These are phyloP conservation scores for Meliscaeva auricollis DNA, from an alignment of 2,888 invertebrate genomes.

Conservation along the genomic window DNA sequence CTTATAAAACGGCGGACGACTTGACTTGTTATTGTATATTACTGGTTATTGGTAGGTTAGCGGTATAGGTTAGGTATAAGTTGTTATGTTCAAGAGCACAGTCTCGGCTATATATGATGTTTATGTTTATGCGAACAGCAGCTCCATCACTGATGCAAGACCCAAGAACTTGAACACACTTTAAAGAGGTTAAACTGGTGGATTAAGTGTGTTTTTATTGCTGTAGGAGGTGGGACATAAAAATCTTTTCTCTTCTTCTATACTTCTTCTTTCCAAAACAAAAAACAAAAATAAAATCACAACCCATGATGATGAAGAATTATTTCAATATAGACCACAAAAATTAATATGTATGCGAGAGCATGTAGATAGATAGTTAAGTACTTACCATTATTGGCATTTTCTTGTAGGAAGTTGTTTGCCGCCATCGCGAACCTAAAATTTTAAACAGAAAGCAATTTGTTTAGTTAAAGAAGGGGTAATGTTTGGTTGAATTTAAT, in stretches of 20 bases:
- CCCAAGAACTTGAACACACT: constrained; percentile 39
- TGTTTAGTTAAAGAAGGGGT: constrained; percentile 56
- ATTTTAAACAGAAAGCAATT: constrained; percentile 71
- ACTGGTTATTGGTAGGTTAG: constrained; percentile 24
- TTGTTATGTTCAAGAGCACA: constrained; percentile 13
- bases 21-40: constrained; percentile 57
- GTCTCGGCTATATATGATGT: constrained; percentile 9
- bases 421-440: constrained; percentile 84
- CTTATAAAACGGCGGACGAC: constrained; percentile 61
- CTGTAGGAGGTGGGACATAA: constrained; percentile 61
- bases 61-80: constrained; percentile 7
- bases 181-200: constrained; percentile 47
- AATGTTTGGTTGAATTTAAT: background rate
- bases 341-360: background rate
- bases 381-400: constrained; percentile 82
- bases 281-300: constrained; percentile 28
- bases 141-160: background rate
- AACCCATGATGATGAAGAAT: no score
- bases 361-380: constrained; percentile 19
- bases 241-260: constrained; percentile 3
- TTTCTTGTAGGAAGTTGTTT: constrained; percentile 81
- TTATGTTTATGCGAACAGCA: constrained; percentile 50
- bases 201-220: constrained; percentile 47
- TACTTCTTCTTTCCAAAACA: background rate
- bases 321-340: constrained; percentile 33